A percentile compares a stretch with the other conserved stretches of the same genome.
phyloP scores from a whole-genome alignment of 2,888 invertebrate genomes.

The Rhodophaea formosa region DNA sequence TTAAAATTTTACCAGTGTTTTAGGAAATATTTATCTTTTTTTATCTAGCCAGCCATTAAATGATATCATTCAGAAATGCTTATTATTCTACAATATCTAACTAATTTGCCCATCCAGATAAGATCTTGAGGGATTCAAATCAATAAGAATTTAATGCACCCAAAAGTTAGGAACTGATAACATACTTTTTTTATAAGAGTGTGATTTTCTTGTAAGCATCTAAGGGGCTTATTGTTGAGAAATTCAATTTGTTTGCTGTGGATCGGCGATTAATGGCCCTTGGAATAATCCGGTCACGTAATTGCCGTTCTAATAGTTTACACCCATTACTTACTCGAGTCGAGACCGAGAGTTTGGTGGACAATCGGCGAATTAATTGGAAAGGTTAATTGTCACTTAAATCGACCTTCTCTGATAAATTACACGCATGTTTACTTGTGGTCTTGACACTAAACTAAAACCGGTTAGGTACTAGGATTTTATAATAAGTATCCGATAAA shows the following conservation, averaged over 20 bases:
- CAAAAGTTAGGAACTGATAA: background rate
- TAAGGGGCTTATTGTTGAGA: background rate
- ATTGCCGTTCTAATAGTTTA: slow-evolving; percentile 3
- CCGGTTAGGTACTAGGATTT: slow-evolving; percentile 4
- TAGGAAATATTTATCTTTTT: no score
- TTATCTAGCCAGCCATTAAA: background rate
- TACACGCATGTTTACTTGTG: slow-evolving; percentile 3
- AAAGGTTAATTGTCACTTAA: slow-evolving; percentile 1
- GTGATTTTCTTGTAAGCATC: background rate
- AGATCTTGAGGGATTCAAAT: no score
- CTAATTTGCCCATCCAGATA: no score
- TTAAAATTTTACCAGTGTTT: no score
- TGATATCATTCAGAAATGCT: no score
- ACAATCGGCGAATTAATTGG: background rate
- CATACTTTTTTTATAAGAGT: background rate
- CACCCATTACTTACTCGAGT: background rate
- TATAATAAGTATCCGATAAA: background rate
- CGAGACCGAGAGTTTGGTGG: background rate
- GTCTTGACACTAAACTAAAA: slow-evolving; percentile 11
- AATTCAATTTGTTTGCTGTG: background rate
- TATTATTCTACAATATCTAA: no score
- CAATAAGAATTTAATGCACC: background rate
- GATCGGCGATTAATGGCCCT: background rate
- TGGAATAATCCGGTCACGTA: background rate
- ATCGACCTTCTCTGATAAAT: slow-evolving; percentile 9